These are phyloP conservation scores for Stratiomys singularior DNA, from an alignment of 2,888 invertebrate genomes.

Conservation along the genomic window DNA sequence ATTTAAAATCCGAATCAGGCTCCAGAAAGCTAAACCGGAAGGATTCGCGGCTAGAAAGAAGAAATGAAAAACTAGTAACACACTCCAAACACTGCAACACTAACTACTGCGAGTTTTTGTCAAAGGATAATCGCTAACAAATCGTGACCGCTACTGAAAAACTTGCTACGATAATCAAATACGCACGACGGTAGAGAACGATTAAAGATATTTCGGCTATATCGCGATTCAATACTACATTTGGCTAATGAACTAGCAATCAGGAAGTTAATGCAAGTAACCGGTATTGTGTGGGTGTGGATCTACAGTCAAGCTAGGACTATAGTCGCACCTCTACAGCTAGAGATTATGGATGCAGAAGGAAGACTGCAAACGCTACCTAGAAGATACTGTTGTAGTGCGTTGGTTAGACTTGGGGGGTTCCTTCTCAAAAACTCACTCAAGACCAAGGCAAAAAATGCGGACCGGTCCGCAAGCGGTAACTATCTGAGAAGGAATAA, in stretches of 20 bases:
- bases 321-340: conserved; percentile 5
- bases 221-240: neutral
- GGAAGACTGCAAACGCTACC: neutral
- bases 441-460: conserved; percentile 30
- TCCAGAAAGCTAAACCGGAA: neutral
- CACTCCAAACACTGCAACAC: conserved; percentile 6
- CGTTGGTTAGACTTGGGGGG: conserved; percentile 10
- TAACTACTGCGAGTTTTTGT: neutral
- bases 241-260: neutral
- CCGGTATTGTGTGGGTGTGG: conserved; percentile 19
- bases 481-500: conserved; percentile 38
- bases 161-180: neutral
- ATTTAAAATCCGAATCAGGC: neutral
- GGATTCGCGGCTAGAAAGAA: neutral
- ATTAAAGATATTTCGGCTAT: neutral
- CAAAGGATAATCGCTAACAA: conserved; percentile 25
- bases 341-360: neutral
- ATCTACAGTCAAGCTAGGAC: neutral
- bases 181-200: neutral
- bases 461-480: conserved; percentile 38
- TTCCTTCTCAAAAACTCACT: conserved; percentile 26
- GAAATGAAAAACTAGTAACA: conserved; percentile 12
- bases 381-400: neutral
- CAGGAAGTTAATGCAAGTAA: conserved; percentile 23
- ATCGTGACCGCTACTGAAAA: neutral